phyloP scores from a whole-genome alignment of 1,140 invertebrate genomes.

The Lucilia sericata region DNA sequence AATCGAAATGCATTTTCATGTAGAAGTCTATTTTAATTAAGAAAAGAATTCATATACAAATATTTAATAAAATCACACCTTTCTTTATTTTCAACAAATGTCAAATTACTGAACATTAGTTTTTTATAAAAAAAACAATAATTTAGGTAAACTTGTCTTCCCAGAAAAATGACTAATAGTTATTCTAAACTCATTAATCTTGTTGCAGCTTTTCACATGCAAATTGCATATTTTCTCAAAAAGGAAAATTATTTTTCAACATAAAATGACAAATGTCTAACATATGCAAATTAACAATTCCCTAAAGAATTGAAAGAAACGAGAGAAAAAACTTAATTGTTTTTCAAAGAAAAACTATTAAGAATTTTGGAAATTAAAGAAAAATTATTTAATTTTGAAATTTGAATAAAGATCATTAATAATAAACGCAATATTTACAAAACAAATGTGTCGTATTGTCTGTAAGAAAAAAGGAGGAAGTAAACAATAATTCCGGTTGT shows the following conservation, averaged over 20 bases:
- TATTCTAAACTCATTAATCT: conserved; percentile 35
- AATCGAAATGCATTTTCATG: too few relatives aligned
- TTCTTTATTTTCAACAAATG: neutral
- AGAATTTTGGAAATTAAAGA: conserved; percentile 33
- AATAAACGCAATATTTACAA: conserved; percentile 68
- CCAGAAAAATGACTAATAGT: neutral
- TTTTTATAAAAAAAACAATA: neutral
- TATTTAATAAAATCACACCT: neutral
- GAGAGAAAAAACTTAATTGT: neutral
- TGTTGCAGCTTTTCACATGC: neutral
- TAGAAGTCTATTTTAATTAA: too few relatives aligned
- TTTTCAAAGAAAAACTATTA: conserved; percentile 37
- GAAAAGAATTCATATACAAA: neutral
- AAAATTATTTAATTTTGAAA: neutral
- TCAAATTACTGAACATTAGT: neutral
- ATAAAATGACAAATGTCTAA: conserved; percentile 48
- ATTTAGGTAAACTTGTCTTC: neutral
- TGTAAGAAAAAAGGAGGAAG: neutral
- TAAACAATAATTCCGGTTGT: neutral
- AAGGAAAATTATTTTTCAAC: conserved; percentile 48
- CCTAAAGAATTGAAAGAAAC: neutral
- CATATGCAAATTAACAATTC: conserved; percentile 45
- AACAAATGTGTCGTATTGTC: conserved; percentile 62
- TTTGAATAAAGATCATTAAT: conserved; percentile 55
- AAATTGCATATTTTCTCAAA: conserved; percentile 3